Conservation (phyloP, 2,797 vertebrate species). For the Sebastes taczanowskii region DNA sequence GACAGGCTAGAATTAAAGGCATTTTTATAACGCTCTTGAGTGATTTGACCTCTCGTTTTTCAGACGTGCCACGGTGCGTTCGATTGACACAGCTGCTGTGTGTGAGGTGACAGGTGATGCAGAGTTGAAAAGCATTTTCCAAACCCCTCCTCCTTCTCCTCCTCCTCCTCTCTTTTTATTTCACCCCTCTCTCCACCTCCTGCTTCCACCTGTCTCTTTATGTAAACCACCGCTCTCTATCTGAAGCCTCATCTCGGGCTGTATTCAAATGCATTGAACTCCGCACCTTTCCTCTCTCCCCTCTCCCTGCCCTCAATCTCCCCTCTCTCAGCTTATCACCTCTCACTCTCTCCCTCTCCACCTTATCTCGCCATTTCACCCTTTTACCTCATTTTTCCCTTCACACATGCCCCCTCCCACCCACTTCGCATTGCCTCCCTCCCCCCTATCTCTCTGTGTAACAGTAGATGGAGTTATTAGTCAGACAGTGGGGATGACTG, state of each 20-base stretch:
- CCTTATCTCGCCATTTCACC: constrained; percentile 59
- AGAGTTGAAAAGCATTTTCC: constrained; percentile 69
- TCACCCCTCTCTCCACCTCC: constrained; percentile 8
- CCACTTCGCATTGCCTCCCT: constrained; percentile 17
- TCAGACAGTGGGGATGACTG: constrained; percentile 75
- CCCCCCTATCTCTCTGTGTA: constrained; percentile 53
- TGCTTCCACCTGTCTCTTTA: constrained; percentile 61
- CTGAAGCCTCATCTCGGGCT: constrained; percentile 33
- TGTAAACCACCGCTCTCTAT: constrained; percentile 48
- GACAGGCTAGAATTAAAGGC: constrained; percentile 39
- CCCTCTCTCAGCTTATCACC: constrained; percentile 40
- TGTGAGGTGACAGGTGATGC: constrained; percentile 72
- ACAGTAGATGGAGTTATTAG: constrained; percentile 83
- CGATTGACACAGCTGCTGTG: constrained; percentile 67
- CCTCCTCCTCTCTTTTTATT: background rate
- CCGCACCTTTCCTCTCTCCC: constrained; percentile 2
- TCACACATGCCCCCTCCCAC: background rate
- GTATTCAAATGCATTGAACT: constrained; percentile 39
- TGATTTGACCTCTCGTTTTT: constrained; percentile 62
- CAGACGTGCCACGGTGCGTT: constrained; percentile 22
- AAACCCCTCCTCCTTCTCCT: background rate
- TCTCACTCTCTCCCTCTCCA: constrained; percentile 24
- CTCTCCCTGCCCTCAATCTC: constrained; percentile 19
- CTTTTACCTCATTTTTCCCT: constrained; percentile 43
- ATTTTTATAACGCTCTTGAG: constrained; percentile 51